A percentile compares a stretch with the other conserved stretches of the same genome.
phyloP scores from a whole-genome alignment of 2,113 vertebrate genomes.

The Phyllostomus hastatus region DNA sequence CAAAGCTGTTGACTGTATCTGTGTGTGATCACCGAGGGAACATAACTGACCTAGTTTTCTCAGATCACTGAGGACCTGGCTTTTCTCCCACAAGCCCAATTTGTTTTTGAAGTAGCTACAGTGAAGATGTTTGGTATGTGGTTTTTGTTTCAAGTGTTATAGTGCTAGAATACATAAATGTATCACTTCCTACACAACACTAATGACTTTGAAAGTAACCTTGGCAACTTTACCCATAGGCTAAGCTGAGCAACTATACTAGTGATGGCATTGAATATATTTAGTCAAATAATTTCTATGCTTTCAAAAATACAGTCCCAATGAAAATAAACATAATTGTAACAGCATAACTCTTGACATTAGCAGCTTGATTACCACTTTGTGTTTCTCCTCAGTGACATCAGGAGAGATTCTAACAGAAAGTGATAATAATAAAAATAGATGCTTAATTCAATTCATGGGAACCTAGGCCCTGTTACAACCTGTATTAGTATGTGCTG shows the following conservation, averaged over 20 bases:
- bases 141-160: not conserved
- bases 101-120: not conserved
- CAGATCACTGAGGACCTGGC: not conserved
- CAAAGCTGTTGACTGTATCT: not conserved
- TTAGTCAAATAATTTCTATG: not conserved
- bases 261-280: not conserved
- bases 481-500: not conserved
- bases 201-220: not conserved
- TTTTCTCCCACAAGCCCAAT: not conserved
- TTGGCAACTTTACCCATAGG: not conserved
- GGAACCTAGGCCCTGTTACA: not conserved
- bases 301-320: not conserved
- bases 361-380: not conserved
- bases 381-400: not conserved
- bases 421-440: not conserved
- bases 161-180: not conserved
- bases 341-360: not conserved
- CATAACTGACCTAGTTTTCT: not conserved
- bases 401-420: not conserved
- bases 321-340: not conserved
- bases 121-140: not conserved
- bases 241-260: not conserved
- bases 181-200: not conserved
- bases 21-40: not conserved
- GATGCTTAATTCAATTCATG: not conserved